Conservation (phyloP, 2,888 invertebrate species). For the Drosophila barbarae region DNA sequence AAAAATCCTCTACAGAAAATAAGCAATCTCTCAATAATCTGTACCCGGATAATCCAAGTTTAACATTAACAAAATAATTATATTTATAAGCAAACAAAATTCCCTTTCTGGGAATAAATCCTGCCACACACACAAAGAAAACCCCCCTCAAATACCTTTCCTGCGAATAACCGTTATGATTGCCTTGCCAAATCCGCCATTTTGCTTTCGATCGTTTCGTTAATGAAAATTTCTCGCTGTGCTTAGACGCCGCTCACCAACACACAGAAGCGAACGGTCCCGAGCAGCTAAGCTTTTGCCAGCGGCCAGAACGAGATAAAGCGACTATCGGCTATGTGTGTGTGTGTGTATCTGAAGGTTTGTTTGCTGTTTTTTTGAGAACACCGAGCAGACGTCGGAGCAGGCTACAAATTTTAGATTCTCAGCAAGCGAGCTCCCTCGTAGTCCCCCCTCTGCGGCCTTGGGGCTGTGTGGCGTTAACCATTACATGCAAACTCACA, state of each 20-base stretch:
- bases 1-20: too few species aligned
- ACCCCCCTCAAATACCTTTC: conserved; percentile 4
- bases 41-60: not conserved
- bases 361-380: conserved; percentile 64
- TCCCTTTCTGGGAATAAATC: not conserved
- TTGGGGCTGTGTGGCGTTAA: conserved; percentile 60
- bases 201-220: conserved; percentile 58
- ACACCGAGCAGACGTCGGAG: conserved; percentile 26
- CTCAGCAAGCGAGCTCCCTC: not conserved
- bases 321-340: conserved; percentile 11
- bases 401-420: conserved; percentile 38
- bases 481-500: conserved; percentile 72
- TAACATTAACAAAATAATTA: not conserved
- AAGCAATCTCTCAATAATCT: not conserved
- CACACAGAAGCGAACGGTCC: conserved; percentile 13
- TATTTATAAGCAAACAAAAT: not conserved
- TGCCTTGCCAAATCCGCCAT: conserved; percentile 56
- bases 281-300: conserved; percentile 46
- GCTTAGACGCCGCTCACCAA: conserved; percentile 50
- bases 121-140: too few species aligned
- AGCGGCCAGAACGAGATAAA: conserved; percentile 30
- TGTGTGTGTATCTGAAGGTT: conserved; percentile 16
- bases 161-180: conserved; percentile 25
- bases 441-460: conserved; percentile 6
- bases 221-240: conserved; percentile 69